Evolutionary conservation across 2,797 vertebrate genomes (phyloP), one percentile per base, ranked within the genome.

Genomic region (Adrianichthys oophorus): DNA sequence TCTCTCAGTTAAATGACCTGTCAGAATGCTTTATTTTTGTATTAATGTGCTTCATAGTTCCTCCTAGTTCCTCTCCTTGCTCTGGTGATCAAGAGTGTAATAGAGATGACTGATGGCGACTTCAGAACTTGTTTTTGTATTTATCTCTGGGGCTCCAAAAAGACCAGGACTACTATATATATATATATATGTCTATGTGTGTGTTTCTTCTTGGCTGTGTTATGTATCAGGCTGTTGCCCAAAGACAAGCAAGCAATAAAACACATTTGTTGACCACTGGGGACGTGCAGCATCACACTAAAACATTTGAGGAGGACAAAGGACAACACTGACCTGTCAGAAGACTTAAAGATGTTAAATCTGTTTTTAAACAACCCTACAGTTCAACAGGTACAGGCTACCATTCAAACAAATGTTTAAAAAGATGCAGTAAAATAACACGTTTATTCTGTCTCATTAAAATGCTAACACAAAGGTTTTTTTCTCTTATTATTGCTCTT

Each of bases 71-170:
- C 69, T 78, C 65, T 78, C 64, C 54, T 71, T 67, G 72, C 67
- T 77, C 68, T 77, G 76, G 72, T 87, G 68, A 86, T 80, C 76
- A 79, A 78, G 72, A 76, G 74, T 43, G 73, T 79, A 69, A 65
- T 85, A 70, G 86, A 77, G 85, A 85, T 87, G 82, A 90, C 77
- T 89, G 85, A 88, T 81, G 74, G 72, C 79, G 80, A 86, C 83
- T 87, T 80, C 75, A 84, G 69, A 82, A 65, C 72, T 72, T 72
- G 80, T 76, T 86, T 37, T 32, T 83, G 80, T 75, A 85, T 85
- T 86, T 73, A 84, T 88, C 87, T 88, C 76, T 57, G 45, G 82
- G 68, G 79, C 60, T 87, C 84, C 80, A 63, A 76, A 73, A 85
- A 71, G 79, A 87, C 83, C 84, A 84, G 76, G 75, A 59, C 64